These are phyloP conservation scores for Cantharis flavilabris DNA, from an alignment of 2,888 invertebrate genomes.

Conservation along the genomic window DNA sequence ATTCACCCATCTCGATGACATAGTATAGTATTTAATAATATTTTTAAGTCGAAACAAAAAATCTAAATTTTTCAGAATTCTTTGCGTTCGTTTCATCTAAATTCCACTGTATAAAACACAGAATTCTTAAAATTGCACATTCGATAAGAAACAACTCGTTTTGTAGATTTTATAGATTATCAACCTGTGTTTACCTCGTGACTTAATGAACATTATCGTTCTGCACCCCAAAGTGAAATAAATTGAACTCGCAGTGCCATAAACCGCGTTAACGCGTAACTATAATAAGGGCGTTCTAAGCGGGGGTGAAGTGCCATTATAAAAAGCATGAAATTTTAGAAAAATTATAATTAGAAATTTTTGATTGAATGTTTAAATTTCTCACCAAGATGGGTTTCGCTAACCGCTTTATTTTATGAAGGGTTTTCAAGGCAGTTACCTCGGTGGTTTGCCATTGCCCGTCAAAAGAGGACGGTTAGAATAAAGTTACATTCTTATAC, in stretches of 20 bases:
- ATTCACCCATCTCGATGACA: not conserved
- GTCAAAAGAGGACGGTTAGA: too few relatives aligned
- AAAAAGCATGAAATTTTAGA: not conserved
- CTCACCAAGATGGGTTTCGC: too few relatives aligned
- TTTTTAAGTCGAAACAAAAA: too few relatives aligned
- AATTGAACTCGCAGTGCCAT: not conserved
- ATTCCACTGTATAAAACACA: not conserved
- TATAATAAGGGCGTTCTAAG: not conserved
- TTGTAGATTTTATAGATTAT: not conserved
- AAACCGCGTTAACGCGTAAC: not conserved
- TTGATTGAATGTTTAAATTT: too few relatives aligned
- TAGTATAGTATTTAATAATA: not conserved
- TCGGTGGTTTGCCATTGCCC: too few relatives aligned
- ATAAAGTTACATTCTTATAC: too few relatives aligned
- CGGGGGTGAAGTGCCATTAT: not conserved
- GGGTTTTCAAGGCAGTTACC: too few relatives aligned
- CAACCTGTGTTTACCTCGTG: not conserved
- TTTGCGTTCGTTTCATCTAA: not conserved
- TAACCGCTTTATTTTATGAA: too few relatives aligned
- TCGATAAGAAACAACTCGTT: not conserved
- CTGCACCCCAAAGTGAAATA: not conserved
- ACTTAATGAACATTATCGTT: not conserved
- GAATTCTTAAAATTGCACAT: not conserved
- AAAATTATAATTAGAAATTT: not conserved
- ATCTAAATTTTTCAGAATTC: too few relatives aligned